Percentiles rank a stretch among this genome's conserved stretches.
These are phyloP conservation scores for Crenichthys baileyi DNA, from an alignment of 2,797 vertebrate species.

Conservation along the genomic window DNA sequence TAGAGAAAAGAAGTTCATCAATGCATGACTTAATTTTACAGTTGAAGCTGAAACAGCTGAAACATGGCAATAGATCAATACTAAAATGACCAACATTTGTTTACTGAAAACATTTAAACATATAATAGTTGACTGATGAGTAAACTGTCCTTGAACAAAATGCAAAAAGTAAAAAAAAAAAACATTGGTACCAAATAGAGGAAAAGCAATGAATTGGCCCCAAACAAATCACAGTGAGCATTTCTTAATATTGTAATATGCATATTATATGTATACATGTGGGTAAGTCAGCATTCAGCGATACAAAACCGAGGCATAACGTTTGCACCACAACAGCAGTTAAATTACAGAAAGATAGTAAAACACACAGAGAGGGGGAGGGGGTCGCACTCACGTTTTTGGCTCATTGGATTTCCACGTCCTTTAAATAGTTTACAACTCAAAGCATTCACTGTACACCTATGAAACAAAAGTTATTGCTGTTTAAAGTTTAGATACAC, in stretches of 20 bases:
- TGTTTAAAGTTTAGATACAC: slow-evolving; percentile 74
- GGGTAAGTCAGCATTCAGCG: slow-evolving; percentile 48
- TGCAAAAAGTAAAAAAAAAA: slow-evolving; percentile 25
- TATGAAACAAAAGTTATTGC: slow-evolving; percentile 78
- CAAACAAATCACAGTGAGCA: slow-evolving; percentile 61
- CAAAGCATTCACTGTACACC: slow-evolving; percentile 70
- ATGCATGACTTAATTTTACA: slow-evolving; percentile 10
- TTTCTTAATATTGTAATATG: slow-evolving; percentile 47
- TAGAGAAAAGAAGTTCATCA: neutral
- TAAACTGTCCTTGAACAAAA: slow-evolving; percentile 32
- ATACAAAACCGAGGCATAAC: slow-evolving; percentile 52
- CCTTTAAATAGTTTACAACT: slow-evolving; percentile 59
- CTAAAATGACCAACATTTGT: slow-evolving; percentile 25
- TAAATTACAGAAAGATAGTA: slow-evolving; percentile 53
- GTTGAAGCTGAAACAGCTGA: slow-evolving; percentile 15
- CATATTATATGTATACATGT: slow-evolving; percentile 56
- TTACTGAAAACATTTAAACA: slow-evolving; percentile 17
- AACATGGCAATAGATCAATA: slow-evolving; percentile 23
- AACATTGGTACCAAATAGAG: slow-evolving; percentile 27
- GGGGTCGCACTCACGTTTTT: slow-evolving; percentile 38
- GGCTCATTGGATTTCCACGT: slow-evolving; percentile 58
- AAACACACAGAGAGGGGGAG: slow-evolving; percentile 16
- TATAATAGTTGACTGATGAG: slow-evolving; percentile 21
- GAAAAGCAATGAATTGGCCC: slow-evolving; percentile 43
- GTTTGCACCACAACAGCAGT: slow-evolving; percentile 26